Conservation (phyloP, 1,140 invertebrate genomes). For the Euborellia annulipes region DNA sequence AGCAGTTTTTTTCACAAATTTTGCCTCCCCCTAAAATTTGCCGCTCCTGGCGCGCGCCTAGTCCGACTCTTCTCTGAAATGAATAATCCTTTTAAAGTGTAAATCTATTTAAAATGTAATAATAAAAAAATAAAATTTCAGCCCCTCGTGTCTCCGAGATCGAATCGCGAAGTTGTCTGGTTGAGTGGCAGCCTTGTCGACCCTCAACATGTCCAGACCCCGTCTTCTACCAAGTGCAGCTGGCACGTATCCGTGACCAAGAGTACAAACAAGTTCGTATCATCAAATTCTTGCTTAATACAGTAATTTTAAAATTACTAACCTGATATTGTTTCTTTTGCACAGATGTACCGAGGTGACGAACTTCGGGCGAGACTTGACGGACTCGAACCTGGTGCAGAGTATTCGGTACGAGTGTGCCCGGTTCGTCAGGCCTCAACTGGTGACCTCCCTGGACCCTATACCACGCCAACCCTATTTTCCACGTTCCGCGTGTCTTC, state of each 20-base stretch:
- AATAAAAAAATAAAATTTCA: constrained; percentile 12
- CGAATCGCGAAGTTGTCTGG: constrained; percentile 25
- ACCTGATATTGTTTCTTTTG: constrained; percentile 7
- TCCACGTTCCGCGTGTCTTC: constrained; percentile 25
- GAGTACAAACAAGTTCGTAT: constrained; percentile 38
- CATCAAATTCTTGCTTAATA: neutral
- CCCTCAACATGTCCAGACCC: constrained; percentile 39
- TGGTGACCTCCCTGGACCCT: constrained; percentile 43
- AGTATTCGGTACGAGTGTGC: constrained; percentile 57
- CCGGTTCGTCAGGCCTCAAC: constrained; percentile 41
- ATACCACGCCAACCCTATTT: constrained; percentile 41
- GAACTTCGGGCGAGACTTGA: constrained; percentile 46
- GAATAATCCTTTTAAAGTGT: neutral
- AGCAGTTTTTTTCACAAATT: too few relatives aligned
- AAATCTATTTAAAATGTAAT: neutral
- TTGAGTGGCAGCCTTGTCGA: constrained; percentile 37
- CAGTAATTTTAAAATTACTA: neutral
- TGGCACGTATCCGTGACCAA: constrained; percentile 40
- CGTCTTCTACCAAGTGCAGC: constrained; percentile 46
- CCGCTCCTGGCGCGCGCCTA: too few relatives aligned
- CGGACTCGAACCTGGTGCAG: constrained; percentile 47
- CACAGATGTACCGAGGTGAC: constrained; percentile 50
- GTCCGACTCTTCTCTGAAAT: too few relatives aligned
- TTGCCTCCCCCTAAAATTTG: too few relatives aligned
- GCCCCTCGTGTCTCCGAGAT: constrained; percentile 38